A percentile compares a stretch with the other conserved stretches of the same genome.
Conservation (phyloP, 2,888 invertebrate genomes). For the Microchrysa polita region DNA sequence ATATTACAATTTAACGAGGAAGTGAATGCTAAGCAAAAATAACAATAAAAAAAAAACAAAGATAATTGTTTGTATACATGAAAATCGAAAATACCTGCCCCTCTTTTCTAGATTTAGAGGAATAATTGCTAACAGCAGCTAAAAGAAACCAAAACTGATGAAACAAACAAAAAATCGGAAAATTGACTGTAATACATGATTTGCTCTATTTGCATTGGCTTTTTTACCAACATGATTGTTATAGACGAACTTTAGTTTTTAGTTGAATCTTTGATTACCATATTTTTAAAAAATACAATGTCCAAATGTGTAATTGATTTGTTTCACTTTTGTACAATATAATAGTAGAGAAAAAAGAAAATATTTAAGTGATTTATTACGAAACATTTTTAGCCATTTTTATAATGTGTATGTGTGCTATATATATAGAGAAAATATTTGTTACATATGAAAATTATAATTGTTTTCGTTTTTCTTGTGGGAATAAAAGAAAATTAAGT, state of each 20-base stretch:
- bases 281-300: slow-evolving; percentile 23
- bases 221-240: not conserved
- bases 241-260: slow-evolving; percentile 22
- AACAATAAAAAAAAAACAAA: slow-evolving; percentile 31
- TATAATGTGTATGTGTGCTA: no score
- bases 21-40: not conserved
- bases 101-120: slow-evolving; percentile 18
- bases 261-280: slow-evolving; percentile 19
- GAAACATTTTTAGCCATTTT: slow-evolving; percentile 27
- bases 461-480: slow-evolving; percentile 18
- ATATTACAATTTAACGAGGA: slow-evolving; percentile 30
- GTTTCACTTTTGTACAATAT: slow-evolving; percentile 16
- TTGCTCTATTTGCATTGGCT: slow-evolving; percentile 6
- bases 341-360: not conserved
- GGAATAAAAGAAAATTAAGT: slow-evolving; percentile 1
- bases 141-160: no score
- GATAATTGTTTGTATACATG: slow-evolving; percentile 33
- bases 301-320: slow-evolving; percentile 14
- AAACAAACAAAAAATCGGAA: not conserved
- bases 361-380: slow-evolving; percentile 25
- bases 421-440: not conserved
- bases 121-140: slow-evolving; percentile 1
- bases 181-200: slow-evolving; percentile 22
- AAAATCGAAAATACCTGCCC: slow-evolving; percentile 26
- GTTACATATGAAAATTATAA: not conserved